A percentile compares a stretch with the other conserved stretches of the same genome.
Conservation (phyloP, 2,113 vertebrate species). For the Amphiprion percula region DNA sequence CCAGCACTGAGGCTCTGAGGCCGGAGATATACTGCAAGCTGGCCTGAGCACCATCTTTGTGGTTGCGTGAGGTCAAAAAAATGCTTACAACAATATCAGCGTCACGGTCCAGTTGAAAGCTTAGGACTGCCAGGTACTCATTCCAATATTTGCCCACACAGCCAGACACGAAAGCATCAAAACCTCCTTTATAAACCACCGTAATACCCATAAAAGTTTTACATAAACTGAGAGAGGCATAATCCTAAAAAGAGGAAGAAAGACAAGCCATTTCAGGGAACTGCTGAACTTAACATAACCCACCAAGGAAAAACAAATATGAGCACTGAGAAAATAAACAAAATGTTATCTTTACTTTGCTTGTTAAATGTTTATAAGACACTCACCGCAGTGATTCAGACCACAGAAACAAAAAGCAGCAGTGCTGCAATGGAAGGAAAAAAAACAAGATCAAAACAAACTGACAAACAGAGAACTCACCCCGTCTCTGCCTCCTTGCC, state of each 20-base stretch:
- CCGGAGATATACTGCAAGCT: conserved; percentile 46
- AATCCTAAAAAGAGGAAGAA: conserved; percentile 62
- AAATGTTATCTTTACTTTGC: conserved; percentile 72
- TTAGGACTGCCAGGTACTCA: conserved; percentile 68
- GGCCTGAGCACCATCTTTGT: conserved; percentile 49
- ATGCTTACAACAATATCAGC: conserved; percentile 66
- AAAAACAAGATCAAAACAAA: conserved; percentile 51
- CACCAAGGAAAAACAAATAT: conserved; percentile 61
- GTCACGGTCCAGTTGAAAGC: conserved; percentile 56
- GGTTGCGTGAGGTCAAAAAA: conserved; percentile 67
- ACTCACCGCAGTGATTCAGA: conserved; percentile 57
- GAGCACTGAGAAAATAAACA: conserved; percentile 71
- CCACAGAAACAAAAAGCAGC: conserved; percentile 56
- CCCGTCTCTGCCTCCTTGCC: conserved; percentile 93
- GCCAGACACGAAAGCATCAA: conserved; percentile 61
- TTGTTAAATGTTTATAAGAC: conserved; percentile 74
- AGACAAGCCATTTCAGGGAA: conserved; percentile 55
- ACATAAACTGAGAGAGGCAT: conserved; percentile 67
- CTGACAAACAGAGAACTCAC: conserved; percentile 85
- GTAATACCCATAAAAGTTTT: conserved; percentile 69
- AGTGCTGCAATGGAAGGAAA: conserved; percentile 10
- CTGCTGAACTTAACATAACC: conserved; percentile 59
- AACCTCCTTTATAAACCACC: conserved; percentile 63
- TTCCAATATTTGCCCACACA: conserved; percentile 58
- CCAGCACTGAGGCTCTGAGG: conserved; percentile 49